These are phyloP conservation scores for mouse (Mus musculus) DNA, from an alignment of 2,113 vertebrate genomes.

Conservation along the genomic window GRCm39 chr3:29513001-29513500, in stretches of 20 bases:
- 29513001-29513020: neutral
- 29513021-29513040: neutral
- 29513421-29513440: conserved; percentile 56
- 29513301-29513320: neutral
- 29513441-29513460: conserved; percentile 54
- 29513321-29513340: neutral
- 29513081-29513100: neutral
- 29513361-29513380: neutral
- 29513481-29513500: conserved; percentile 42
- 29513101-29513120: neutral
- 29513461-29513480: conserved; percentile 43
- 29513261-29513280: neutral
- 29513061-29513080: neutral
- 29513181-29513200: neutral
- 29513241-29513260: neutral
- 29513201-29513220: neutral
- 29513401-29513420: conserved; percentile 69
- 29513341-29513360: neutral
- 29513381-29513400: neutral
- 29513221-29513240: neutral
- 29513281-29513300: neutral
- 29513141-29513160: neutral
- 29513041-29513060: neutral
- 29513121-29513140: neutral
- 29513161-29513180: neutral